Conservation (phyloP, 2,113 vertebrate species). For the Microcebus murinus region DNA sequence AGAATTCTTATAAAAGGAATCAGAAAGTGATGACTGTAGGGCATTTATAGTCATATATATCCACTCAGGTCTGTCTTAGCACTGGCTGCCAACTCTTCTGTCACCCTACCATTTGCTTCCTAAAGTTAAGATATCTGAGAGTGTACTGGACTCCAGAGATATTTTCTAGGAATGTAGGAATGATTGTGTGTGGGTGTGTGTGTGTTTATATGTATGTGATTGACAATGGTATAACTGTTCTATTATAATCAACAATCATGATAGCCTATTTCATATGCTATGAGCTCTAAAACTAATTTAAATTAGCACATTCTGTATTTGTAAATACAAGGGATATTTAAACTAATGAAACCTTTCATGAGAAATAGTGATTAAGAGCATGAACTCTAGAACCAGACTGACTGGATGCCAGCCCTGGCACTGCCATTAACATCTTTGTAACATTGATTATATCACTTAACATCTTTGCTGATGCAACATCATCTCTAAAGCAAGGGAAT, state of each 20-base stretch:
- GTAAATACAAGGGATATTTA: not conserved
- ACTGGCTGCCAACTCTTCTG: not conserved
- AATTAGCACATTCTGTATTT: not conserved
- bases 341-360: not conserved
- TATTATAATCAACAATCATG: not conserved
- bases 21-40: not conserved
- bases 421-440: not conserved
- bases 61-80: not conserved
- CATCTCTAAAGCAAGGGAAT: not conserved
- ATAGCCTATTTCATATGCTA: not conserved
- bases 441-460: not conserved
- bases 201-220: not conserved
- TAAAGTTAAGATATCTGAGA: not conserved
- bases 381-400: not conserved
- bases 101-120: not conserved
- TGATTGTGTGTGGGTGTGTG: not conserved
- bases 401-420: not conserved
- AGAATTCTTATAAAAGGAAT: not conserved
- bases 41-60: not conserved
- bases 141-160: not conserved
- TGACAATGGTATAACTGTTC: not conserved
- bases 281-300: not conserved
- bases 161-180: not conserved
- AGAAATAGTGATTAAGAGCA: not conserved
- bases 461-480: not conserved